Evolutionary conservation across 2,888 invertebrate genomes (phyloP).

Genomic region (Drosophila seclusa): DNA sequence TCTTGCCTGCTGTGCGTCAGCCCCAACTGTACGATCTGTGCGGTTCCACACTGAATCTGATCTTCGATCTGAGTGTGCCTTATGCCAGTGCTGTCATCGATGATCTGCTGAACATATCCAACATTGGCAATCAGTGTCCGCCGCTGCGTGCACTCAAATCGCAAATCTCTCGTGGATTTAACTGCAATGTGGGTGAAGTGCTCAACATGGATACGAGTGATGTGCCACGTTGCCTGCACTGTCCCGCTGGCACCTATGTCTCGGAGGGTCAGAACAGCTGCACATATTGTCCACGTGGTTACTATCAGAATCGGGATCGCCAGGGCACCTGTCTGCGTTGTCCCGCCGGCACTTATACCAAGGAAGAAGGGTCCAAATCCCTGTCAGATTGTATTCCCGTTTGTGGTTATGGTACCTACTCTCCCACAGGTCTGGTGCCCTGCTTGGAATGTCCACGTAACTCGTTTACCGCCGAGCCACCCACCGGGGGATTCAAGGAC

Average conservation of each 20-base stretch:
- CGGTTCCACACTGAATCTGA: slow-evolving; percentile 95
- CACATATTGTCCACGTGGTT: slow-evolving; percentile 95
- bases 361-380: slow-evolving; percentile 94
- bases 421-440: slow-evolving; percentile 96
- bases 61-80: slow-evolving; percentile 97
- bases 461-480: slow-evolving; percentile 94
- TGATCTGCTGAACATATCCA: slow-evolving; percentile 93
- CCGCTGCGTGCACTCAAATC: slow-evolving; percentile 94
- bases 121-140: slow-evolving; percentile 96
- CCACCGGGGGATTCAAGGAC: slow-evolving; percentile 95
- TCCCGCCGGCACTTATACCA: slow-evolving; percentile 96
- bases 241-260: slow-evolving; percentile 98
- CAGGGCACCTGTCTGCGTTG: slow-evolving; percentile 96
- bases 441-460: slow-evolving; percentile 97
- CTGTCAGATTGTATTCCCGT: slow-evolving; percentile 95
- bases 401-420: slow-evolving; percentile 98
- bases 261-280: slow-evolving; percentile 96
- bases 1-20: slow-evolving; percentile 94
- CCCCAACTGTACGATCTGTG: slow-evolving; percentile 97
- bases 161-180: slow-evolving; percentile 94
- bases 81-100: slow-evolving; percentile 96
- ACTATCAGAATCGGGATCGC: slow-evolving; percentile 95
- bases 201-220: slow-evolving; percentile 96
- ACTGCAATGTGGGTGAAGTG: slow-evolving; percentile 97
- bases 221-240: slow-evolving; percentile 96